Percentiles rank a stretch among this genome's conserved stretches.
phyloP scores from a whole-genome alignment of 1,140 invertebrate species.

The Drosophila ogumai region DNA sequence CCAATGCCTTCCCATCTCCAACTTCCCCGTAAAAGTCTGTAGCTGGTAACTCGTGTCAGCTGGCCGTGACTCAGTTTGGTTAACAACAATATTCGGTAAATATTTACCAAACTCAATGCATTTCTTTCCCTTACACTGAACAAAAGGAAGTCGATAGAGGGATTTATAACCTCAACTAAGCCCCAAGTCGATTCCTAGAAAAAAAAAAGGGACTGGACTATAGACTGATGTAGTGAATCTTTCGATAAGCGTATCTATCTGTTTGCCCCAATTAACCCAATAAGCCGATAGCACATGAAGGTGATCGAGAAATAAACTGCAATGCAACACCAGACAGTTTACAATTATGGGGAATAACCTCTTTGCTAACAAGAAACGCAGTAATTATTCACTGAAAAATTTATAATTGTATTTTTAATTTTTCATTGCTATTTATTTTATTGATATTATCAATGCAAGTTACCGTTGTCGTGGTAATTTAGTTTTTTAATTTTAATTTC shows the following conservation, averaged over 20 bases:
- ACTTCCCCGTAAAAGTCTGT: not conserved
- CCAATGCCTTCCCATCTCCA: not conserved
- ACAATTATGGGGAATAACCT: not conserved
- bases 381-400: not conserved
- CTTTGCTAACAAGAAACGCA: not conserved
- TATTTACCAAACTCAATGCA: slow-evolving; percentile 63
- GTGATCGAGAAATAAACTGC: slow-evolving; percentile 4
- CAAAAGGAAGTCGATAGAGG: slow-evolving; percentile 8
- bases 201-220: not conserved
- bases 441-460: not conserved
- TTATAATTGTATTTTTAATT: too few species aligned
- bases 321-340: not conserved
- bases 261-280: slow-evolving; percentile 19
- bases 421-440: not conserved
- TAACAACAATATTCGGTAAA: slow-evolving; percentile 60
- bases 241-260: slow-evolving; percentile 19
- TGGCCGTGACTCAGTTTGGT: slow-evolving; percentile 74
- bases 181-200: slow-evolving; percentile 10
- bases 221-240: not conserved
- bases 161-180: slow-evolving; percentile 1
- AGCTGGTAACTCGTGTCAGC: slow-evolving; percentile 20
- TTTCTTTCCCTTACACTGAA: slow-evolving; percentile 13
- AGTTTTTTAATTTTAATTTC: not conserved
- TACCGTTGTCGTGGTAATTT: not conserved
- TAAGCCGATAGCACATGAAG: slow-evolving; percentile 11